These are phyloP conservation scores for Typhlichthys eigenmanni DNA, from an alignment of 2,797 vertebrate species.

Conservation along the genomic window DNA sequence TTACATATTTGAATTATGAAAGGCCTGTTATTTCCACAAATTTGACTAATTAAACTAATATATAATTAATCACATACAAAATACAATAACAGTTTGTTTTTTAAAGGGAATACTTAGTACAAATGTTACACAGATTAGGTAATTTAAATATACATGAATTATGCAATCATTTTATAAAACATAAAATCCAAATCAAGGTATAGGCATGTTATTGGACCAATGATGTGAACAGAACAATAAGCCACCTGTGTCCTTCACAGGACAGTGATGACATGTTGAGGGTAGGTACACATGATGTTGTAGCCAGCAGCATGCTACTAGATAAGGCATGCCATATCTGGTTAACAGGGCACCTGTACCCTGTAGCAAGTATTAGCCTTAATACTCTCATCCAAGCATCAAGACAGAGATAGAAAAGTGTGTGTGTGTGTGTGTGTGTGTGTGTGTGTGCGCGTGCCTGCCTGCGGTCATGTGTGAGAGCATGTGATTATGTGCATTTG, in stretches of 20 bases:
- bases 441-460: neutral
- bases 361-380: slow-evolving; percentile 62
- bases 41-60: slow-evolving; percentile 55
- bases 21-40: slow-evolving; percentile 64
- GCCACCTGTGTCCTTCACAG: slow-evolving; percentile 72
- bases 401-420: slow-evolving; percentile 34
- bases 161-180: slow-evolving; percentile 38
- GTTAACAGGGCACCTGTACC: slow-evolving; percentile 63
- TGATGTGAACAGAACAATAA: slow-evolving; percentile 64
- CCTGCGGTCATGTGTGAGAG: neutral
- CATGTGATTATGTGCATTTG: slow-evolving; percentile 4
- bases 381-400: slow-evolving; percentile 52
- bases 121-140: slow-evolving; percentile 15
- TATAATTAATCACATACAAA: slow-evolving; percentile 44
- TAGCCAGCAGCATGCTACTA: slow-evolving; percentile 31
- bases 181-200: slow-evolving; percentile 39
- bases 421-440: slow-evolving; percentile 29
- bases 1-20: slow-evolving; percentile 46
- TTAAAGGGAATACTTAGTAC: slow-evolving; percentile 25
- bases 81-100: slow-evolving; percentile 38
- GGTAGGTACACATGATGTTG: slow-evolving; percentile 51
- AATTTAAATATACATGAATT: slow-evolving; percentile 46
- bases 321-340: slow-evolving; percentile 58
- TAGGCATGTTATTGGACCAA: slow-evolving; percentile 10
- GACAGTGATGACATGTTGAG: slow-evolving; percentile 72